Evolutionary conservation across 2,888 invertebrate species (phyloP), one percentile per base, ranked within the genome.

Genomic region (Teleiodes luculella): DNA sequence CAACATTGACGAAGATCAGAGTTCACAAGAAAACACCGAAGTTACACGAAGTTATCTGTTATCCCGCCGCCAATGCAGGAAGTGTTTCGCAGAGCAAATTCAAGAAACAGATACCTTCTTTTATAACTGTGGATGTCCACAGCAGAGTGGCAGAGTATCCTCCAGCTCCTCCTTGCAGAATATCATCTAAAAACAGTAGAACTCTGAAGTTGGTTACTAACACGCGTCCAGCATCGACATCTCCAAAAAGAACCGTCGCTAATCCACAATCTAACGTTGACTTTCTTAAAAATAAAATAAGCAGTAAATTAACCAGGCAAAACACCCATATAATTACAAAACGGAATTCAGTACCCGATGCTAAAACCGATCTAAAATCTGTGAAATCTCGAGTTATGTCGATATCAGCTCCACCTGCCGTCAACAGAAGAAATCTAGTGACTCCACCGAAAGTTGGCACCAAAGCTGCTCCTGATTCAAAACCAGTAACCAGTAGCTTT

Each of bases 1-100:
- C 95, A 48, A 95, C 94, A 63, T 86, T 95, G 74, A 95, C 95
- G 66, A 94, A 94, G 89, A 95, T 95, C 75, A 91, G 94, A 77
- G 92, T 95, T 50, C 94, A 94, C 78, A 94, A 93, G 86, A 92
- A 91, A 72, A 80, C 84, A 57, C 88, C 90, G 57, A 79, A 81
- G 57, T 64, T 78, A 52, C 82, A 82, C 43, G 92, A 93, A 83
- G 91, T 93, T 36, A 81, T 92, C 59, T 93, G 92, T 74, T 93
- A 93, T 72, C 93, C 93, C 31, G 61, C 85, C 20, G 91, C 91
- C 36, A 80, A 74, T 53, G 81, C 88, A 58, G 76, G 83, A 60
- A 72, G 73, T 11, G 73, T 74, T 60, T 62, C 64, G 35, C 63
- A 63, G 37, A 50, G 91, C 20, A 91, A 91, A 65, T 91, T 91